These are phyloP conservation scores for Helobdella robusta DNA, from an alignment of 2,888 invertebrate species.

Conservation along the genomic window DNA sequence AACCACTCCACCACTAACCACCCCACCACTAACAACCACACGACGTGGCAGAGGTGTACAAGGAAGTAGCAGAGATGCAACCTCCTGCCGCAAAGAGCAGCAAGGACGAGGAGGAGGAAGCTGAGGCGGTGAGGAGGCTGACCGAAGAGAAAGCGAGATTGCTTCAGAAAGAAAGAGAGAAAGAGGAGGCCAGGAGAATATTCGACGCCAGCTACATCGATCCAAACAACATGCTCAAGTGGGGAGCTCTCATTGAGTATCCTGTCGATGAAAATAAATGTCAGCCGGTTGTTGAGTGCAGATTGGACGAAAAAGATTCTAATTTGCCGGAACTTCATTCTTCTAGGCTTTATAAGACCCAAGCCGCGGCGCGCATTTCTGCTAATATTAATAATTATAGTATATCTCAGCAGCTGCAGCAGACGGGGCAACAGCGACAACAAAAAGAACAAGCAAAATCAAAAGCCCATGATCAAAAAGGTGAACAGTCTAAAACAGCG, in stretches of 20 bases:
- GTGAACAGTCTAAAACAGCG: too few relatives aligned
- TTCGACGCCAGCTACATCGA: conserved; percentile 11
- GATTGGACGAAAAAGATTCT: too few relatives aligned
- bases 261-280: not conserved
- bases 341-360: too few relatives aligned
- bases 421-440: too few relatives aligned
- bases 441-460: too few relatives aligned
- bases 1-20: not conserved
- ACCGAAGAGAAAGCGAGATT: not conserved
- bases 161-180: conserved; percentile 14
- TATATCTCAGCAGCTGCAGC: too few relatives aligned
- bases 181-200: conserved; percentile 18
- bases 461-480: too few relatives aligned
- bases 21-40: not conserved
- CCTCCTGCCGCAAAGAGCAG: not conserved
- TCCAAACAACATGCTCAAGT: conserved; percentile 1
- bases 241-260: conserved; percentile 18
- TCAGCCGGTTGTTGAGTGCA: not conserved
- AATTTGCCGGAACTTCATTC: too few relatives aligned
- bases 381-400: too few relatives aligned
- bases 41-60: conserved; percentile 19
- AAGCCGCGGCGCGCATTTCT: too few relatives aligned
- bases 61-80: conserved; percentile 11
- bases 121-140: not conserved
- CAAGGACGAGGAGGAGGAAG: not conserved